Base-by-base conservation (phyloP, 2,113 vertebrate genomes). In the Varanus salvator region DNA sequence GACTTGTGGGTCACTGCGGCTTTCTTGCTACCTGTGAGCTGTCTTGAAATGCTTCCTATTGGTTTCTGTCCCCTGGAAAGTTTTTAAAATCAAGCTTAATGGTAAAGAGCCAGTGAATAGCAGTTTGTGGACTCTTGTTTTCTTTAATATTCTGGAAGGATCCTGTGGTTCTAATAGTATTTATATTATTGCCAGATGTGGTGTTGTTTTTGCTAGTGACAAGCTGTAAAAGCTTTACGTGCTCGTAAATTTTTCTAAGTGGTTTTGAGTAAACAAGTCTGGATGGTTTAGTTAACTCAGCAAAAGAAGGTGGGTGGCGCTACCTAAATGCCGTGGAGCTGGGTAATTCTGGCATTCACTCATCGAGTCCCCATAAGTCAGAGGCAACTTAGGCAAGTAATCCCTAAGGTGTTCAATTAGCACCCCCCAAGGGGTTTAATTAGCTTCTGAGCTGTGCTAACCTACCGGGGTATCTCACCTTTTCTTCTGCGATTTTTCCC, bases 191-290 rank as follows among this genome's bases (percentile, higher is more conserved):
- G 88, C 91, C 92, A 93, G 93, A 80, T 90, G 92, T 94, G 89
- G 93, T 93, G 54, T 93, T 92, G 92, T 94, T 95, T 91, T 94
- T 96, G 91, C 93, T 90, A 90, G 88, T 90, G 92, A 93, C 93
- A 92, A 95, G 91, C 86, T 85, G 86, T 95, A 94, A 94, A 94
- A 83, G 87, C 82, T 93, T 94, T 94, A 95, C 84, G 54, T 90
- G 89, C 82, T 93, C 88, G 64, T 96, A 94, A 94, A 95, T 95
- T 95, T 93, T 84, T 86, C 81, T 93, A 94, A 95, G 93, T 95
- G 92, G 81, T 92, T 92, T 80, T 87, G 89, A 77, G 81, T 85
- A 94, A 94, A 93, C 92, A 92, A 0, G 85, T 87, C 84, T 78
- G 66, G 88, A 93, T 95, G 81, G 71, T 85, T 93, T 92, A 87